Conservation (phyloP, 2,888 invertebrate genomes). For the Tanytarsus gracilentus region DNA sequence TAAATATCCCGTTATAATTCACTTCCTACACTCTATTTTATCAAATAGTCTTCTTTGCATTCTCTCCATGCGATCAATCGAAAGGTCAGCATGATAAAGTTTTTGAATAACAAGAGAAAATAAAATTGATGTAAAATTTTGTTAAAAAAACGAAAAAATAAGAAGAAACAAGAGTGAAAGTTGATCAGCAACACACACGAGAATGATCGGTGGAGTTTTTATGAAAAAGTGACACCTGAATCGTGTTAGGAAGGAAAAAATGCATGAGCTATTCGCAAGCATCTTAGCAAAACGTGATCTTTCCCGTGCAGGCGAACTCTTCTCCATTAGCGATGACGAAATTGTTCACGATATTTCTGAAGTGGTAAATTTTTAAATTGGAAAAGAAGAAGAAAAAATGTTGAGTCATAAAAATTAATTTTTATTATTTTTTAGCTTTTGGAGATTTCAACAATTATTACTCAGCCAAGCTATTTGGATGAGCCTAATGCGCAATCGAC, state of each 20-base stretch:
- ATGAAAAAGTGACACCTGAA: not conserved
- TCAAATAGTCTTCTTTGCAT: too few species aligned
- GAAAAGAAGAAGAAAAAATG: conserved; percentile 8
- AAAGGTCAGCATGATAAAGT: too few species aligned
- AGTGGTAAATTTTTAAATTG: conserved; percentile 54
- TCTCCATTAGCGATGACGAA: conserved; percentile 75
- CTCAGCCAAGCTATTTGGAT: conserved; percentile 69
- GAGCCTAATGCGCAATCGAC: conserved; percentile 78
- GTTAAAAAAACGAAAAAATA: too few species aligned
- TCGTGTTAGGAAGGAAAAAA: conserved; percentile 44
- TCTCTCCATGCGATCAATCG: too few species aligned
- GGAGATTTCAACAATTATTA: conserved; percentile 72
- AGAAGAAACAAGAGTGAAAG: too few species aligned
- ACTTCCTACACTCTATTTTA: too few species aligned
- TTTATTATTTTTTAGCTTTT: conserved; percentile 47
- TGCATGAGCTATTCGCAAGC: conserved; percentile 87
- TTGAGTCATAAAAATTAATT: not conserved
- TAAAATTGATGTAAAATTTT: too few species aligned
- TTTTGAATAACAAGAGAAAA: too few species aligned
- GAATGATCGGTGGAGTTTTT: not conserved
- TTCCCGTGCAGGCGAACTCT: conserved; percentile 83
- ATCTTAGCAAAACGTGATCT: conserved; percentile 83
- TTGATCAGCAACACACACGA: not conserved
- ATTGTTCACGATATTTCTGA: conserved; percentile 77
- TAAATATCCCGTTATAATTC: too few species aligned